Evolutionary conservation across 2,113 vertebrate genomes (phyloP), one percentile per base, ranked within the genome.

Genomic region (Platycercus adscitus): DNA sequence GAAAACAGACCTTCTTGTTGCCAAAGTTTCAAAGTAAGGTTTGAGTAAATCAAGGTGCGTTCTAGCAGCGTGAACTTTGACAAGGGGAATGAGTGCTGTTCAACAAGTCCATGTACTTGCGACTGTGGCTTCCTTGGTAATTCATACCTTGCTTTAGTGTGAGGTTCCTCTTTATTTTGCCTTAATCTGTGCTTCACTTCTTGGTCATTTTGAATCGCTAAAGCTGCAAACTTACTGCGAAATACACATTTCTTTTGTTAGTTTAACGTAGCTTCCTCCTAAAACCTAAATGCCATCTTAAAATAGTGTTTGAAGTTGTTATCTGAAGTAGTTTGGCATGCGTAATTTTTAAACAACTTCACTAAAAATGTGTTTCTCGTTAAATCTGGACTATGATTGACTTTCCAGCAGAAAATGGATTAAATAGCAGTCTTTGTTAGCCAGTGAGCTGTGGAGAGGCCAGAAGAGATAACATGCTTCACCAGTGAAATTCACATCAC

Each of bases 211-310:
- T 43, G n/a, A n/a, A 2, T 55, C 43, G 31, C 21, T 53, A 53
- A 87, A 81, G 37, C 39, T 39, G 19, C 58, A 47, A 24, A 63
- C 1, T 11, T 69, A 2, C 2, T 31, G 61, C 2, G 3, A 79
- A 87, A 64, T 31, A 13, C 0, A 0, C 46, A 0, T 10, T 17
- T 14, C 41, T 44, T 44, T 47, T 56, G 3, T 47, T 13, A 68
- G 8, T 49, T 89, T 53, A 11, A 43, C 4, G 17, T 33, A 43
- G 17, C 39, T 58, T 23, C 28, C 13, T 93, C 55, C 43, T 37
- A 46, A 88, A 82, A 76, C 15, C 7, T 39, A 49, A 70, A 52
- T 68, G 19, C 39, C 1, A 1, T 17, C 31, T 70, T 78, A 72
- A 88, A 83, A 41, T 19, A 66, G 26, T 18, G 81, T 75, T 66